phyloP scores from a whole-genome alignment of 2,888 invertebrate species.

The Rhamphomyia laevipes region DNA sequence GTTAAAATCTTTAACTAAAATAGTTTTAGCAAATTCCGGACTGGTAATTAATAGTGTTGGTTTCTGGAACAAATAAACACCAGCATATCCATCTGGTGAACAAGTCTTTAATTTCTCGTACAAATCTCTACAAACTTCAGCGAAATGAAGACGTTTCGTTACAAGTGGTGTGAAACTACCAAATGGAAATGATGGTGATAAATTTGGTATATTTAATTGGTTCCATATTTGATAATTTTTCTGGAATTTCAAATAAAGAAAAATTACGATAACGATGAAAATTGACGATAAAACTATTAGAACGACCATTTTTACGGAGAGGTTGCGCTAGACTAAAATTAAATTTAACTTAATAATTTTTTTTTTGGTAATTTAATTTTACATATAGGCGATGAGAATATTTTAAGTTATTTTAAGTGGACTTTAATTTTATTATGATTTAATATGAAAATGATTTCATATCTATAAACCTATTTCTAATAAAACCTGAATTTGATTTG shows the following conservation, averaged over 20 bases:
- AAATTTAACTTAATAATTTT: too few species aligned
- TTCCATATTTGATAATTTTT: constrained; percentile 8
- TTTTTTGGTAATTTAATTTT: too few species aligned
- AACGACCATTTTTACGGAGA: too few species aligned
- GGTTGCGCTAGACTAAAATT: too few species aligned
- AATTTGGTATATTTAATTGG: constrained; percentile 9
- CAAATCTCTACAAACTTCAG: constrained; percentile 1
- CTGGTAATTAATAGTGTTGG: constrained; percentile 10
- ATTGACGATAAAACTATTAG: neutral
- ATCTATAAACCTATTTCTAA: too few species aligned
- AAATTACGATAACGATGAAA: neutral
- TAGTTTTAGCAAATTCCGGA: constrained; percentile 12
- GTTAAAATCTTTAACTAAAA: constrained; percentile 13
- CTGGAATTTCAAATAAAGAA: constrained; percentile 1
- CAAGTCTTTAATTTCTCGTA: constrained; percentile 12
- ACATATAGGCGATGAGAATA: too few species aligned
- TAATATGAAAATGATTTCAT: too few species aligned
- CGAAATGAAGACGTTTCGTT: constrained; percentile 3
- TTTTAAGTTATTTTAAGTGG: too few species aligned
- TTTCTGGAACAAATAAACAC: constrained; percentile 10
- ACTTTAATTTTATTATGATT: too few species aligned
- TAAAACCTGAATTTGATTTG: too few species aligned
- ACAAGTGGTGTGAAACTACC: constrained; percentile 10
- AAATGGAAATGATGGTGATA: constrained; percentile 12
- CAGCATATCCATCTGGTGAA: constrained; percentile 6